Conservation (phyloP, 2,888 invertebrate genomes). For the Pristionchus entomophagus region DNA sequence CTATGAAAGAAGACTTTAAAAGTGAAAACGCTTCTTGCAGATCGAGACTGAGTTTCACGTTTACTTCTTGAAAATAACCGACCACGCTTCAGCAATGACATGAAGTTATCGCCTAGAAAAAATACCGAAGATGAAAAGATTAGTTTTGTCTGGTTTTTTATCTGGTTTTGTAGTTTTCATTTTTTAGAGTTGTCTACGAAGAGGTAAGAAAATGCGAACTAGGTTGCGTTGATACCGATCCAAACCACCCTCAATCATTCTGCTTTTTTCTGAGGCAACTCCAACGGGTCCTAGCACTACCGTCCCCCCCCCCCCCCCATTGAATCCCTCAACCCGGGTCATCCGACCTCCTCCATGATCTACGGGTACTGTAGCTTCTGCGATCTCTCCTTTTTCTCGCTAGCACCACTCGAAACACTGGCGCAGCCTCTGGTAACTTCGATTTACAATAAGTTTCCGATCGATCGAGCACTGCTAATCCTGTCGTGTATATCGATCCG, state of each 20-base stretch:
- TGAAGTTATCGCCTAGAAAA: no score
- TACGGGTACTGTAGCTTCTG: background rate
- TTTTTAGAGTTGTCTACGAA: conserved; percentile 88
- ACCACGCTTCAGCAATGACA: no score
- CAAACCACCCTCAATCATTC: conserved; percentile 38
- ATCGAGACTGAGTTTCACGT: no score
- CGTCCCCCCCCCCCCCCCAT: no score
- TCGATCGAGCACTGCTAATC: background rate
- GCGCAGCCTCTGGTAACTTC: background rate
- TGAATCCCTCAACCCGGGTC: background rate
- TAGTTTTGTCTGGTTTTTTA: no score
- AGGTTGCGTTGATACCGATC: conserved; percentile 78
- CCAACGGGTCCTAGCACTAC: conserved; percentile 1
- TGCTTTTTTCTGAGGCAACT: no score
- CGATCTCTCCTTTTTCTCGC: no score
- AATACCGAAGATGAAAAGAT: no score
- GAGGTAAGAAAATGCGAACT: conserved; percentile 96
- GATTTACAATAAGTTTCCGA: background rate
- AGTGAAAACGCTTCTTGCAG: conserved; percentile 90
- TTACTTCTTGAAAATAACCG: no score
- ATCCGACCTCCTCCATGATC: background rate
- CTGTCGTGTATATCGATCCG: background rate
- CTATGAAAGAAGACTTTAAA: no score
- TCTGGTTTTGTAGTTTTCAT: background rate
- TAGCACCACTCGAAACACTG: no score